Conservation (phyloP, 1,140 invertebrate genomes). For the Riptortus pedestris region DNA sequence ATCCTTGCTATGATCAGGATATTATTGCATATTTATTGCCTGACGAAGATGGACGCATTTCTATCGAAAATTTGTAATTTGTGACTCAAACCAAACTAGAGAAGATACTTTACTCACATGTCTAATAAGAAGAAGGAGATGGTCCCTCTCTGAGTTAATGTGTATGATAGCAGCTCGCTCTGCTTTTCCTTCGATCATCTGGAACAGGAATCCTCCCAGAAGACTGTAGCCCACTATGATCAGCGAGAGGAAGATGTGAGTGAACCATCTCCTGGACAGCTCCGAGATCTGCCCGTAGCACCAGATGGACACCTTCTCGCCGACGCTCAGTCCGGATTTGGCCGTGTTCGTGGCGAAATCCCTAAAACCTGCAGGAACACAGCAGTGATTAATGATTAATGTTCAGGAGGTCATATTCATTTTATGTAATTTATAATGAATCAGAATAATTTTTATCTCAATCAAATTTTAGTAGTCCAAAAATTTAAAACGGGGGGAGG, state of each 20-base stretch:
- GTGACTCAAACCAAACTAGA: neutral
- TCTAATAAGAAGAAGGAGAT: slow-evolving; percentile 16
- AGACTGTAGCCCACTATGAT: slow-evolving; percentile 65
- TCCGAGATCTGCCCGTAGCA: slow-evolving; percentile 61
- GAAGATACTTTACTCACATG: neutral
- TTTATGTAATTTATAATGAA: no score
- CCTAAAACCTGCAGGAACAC: slow-evolving; percentile 41
- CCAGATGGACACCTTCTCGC: slow-evolving; percentile 69
- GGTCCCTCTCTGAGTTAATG: slow-evolving; percentile 7
- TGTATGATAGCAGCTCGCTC: neutral
- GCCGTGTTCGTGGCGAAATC: slow-evolving; percentile 58
- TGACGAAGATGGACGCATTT: neutral
- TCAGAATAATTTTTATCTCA: no score
- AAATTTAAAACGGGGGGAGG: no score
- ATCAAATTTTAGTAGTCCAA: no score
- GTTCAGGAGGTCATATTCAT: neutral
- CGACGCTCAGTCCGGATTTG: slow-evolving; percentile 65
- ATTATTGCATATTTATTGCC: no score
- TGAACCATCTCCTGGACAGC: slow-evolving; percentile 74
- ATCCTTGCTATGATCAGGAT: no score
- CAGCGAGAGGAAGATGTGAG: slow-evolving; percentile 70
- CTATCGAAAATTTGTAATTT: neutral
- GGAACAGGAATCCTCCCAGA: slow-evolving; percentile 65
- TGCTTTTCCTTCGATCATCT: slow-evolving; percentile 39
- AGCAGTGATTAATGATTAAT: no score